phyloP scores from a whole-genome alignment of 1,140 invertebrate species.

The Vanessa atalanta region DNA sequence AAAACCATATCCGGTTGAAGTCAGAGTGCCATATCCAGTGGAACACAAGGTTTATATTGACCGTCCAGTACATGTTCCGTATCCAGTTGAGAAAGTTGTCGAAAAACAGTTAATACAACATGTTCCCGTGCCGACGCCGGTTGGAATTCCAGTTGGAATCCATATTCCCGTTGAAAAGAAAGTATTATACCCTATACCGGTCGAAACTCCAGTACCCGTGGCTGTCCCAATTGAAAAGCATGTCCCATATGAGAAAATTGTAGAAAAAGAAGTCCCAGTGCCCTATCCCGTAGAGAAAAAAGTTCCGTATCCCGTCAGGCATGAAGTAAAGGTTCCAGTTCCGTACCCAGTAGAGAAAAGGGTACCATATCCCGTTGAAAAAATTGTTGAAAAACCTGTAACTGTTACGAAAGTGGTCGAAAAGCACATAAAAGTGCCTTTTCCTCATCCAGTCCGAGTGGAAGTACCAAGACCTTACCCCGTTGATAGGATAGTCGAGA shows the following conservation, averaged over 20 bases:
- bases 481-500: conserved; percentile 81
- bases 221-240: conserved; percentile 78
- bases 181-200: conserved; percentile 64
- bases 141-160: conserved; percentile 62
- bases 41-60: conserved; percentile 80
- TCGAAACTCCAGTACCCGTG: conserved; percentile 77
- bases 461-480: conserved; percentile 73
- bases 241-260: conserved; percentile 61
- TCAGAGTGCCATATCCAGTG: conserved; percentile 78
- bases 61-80: conserved; percentile 81
- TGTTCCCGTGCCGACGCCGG: conserved; percentile 65
- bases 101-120: conserved; percentile 73
- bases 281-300: conserved; percentile 76
- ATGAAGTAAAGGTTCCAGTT: conserved; percentile 52
- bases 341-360: conserved; percentile 76
- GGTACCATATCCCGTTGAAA: conserved; percentile 75
- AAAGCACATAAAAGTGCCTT: conserved; percentile 79
- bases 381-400: conserved; percentile 82
- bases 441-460: conserved; percentile 75
- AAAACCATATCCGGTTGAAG: conserved; percentile 78
- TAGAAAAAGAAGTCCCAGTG: conserved; percentile 67
- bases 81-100: conserved; percentile 81
- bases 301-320: conserved; percentile 63
- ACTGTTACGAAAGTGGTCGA: conserved; percentile 81
- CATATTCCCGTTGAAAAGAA: conserved; percentile 68